These are phyloP conservation scores for Lasius fuliginosus DNA, from an alignment of 2,888 invertebrate species.

Conservation along the genomic window DNA sequence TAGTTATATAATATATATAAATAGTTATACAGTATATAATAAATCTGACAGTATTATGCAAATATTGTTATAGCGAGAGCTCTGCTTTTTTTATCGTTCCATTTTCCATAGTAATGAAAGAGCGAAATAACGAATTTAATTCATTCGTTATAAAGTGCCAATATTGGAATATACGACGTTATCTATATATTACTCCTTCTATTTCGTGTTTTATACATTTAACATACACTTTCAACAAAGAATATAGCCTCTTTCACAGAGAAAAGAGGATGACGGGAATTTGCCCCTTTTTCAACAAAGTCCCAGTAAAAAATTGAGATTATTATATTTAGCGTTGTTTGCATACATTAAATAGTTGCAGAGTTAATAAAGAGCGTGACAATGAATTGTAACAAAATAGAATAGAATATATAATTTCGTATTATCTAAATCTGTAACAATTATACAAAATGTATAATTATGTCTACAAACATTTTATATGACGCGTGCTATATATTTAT, in stretches of 20 bases:
- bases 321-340: not conserved
- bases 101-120: conserved; percentile 34
- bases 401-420: not conserved
- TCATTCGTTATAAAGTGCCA: conserved; percentile 54
- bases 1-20: not conserved
- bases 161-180: conserved; percentile 50
- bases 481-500: not conserved
- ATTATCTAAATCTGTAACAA: conserved; percentile 4
- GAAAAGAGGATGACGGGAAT: not conserved
- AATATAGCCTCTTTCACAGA: not conserved
- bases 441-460: not conserved
- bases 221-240: conserved; percentile 10
- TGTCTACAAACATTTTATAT: not conserved
- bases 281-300: not conserved
- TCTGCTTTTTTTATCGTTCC: conserved; percentile 19
- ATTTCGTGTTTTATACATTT: conserved; percentile 31
- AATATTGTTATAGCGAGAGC: conserved; percentile 35
- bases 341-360: not conserved
- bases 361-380: not conserved
- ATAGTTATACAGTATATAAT: not conserved
- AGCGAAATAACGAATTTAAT: conserved; percentile 42
- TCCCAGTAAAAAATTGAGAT: not conserved
- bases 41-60: conserved; percentile 33
- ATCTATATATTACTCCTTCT: conserved; percentile 27
- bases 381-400: not conserved